A percentile compares a stretch with the other conserved stretches of the same genome.
Conservation (phyloP, 2,797 vertebrate genomes). For the Pseudochromis fuscus region DNA sequence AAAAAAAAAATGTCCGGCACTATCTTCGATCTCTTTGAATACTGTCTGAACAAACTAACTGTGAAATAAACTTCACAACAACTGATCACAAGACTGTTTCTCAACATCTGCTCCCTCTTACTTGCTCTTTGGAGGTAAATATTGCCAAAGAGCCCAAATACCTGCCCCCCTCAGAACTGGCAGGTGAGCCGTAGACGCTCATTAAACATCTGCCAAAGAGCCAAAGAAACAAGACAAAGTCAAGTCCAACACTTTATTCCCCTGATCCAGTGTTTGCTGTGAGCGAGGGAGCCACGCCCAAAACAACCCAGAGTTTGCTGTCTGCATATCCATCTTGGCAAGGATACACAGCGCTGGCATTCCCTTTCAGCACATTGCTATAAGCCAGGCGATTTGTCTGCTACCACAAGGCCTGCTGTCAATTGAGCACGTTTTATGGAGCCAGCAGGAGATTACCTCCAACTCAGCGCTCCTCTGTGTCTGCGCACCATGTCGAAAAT, state of each 20-base stretch:
- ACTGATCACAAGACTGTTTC: too few species aligned
- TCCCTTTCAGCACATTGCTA: constrained; percentile 78
- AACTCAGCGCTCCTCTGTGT: constrained; percentile 63
- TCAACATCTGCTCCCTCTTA: background rate
- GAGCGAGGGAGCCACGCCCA: constrained; percentile 66
- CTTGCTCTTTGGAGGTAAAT: constrained; percentile 30
- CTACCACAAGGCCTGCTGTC: constrained; percentile 84
- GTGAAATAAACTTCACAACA: too few species aligned
- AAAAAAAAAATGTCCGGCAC: too few species aligned
- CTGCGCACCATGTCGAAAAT: constrained; percentile 71
- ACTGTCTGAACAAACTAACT: too few species aligned
- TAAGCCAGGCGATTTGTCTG: constrained; percentile 83
- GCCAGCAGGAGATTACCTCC: constrained; percentile 81
- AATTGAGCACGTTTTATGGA: constrained; percentile 78
- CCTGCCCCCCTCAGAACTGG: constrained; percentile 29
- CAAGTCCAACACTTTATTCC: constrained; percentile 54
- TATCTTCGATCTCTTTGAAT: too few species aligned
- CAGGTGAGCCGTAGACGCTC: constrained; percentile 60
- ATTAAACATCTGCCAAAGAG: constrained; percentile 61
- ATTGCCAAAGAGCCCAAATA: constrained; percentile 49
- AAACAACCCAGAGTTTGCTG: constrained; percentile 71
- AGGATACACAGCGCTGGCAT: constrained; percentile 75
- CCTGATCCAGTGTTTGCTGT: constrained; percentile 73
- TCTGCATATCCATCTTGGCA: constrained; percentile 80
- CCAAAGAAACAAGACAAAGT: constrained; percentile 64